Percentiles rank a stretch among this genome's conserved stretches.
Conservation (phyloP, 2,113 vertebrate genomes). For the Vombatus ursinus region DNA sequence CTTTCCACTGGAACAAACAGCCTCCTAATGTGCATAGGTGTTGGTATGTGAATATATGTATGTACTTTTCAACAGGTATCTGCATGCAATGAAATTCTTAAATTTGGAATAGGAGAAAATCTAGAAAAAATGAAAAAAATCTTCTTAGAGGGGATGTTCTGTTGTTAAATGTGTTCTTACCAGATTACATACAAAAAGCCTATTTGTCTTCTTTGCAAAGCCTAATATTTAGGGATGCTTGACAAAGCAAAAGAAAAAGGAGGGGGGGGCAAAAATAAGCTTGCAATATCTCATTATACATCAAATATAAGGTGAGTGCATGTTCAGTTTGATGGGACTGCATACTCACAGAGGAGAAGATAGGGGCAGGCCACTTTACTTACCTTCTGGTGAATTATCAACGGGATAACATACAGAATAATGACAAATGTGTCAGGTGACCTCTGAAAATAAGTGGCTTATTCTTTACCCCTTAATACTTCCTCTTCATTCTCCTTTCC, state of each 20-base stretch:
- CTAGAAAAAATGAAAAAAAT: background rate
- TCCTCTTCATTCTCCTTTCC: background rate
- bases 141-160: background rate
- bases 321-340: background rate
- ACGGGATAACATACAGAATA: background rate
- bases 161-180: background rate
- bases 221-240: fast-evolving
- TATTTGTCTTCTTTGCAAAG: background rate
- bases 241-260: background rate
- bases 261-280: background rate
- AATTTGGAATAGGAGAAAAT: background rate
- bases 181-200: background rate
- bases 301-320: background rate
- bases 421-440: background rate
- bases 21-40: background rate
- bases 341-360: background rate
- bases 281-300: background rate
- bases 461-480: background rate
- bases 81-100: background rate
- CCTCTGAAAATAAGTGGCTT: background rate
- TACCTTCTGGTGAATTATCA: background rate
- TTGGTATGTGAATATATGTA: background rate
- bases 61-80: background rate
- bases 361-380: background rate
- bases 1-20: background rate